These are phyloP conservation scores for Conchocele bisecta DNA, from an alignment of 2,888 invertebrate genomes.

Conservation along the genomic window DNA sequence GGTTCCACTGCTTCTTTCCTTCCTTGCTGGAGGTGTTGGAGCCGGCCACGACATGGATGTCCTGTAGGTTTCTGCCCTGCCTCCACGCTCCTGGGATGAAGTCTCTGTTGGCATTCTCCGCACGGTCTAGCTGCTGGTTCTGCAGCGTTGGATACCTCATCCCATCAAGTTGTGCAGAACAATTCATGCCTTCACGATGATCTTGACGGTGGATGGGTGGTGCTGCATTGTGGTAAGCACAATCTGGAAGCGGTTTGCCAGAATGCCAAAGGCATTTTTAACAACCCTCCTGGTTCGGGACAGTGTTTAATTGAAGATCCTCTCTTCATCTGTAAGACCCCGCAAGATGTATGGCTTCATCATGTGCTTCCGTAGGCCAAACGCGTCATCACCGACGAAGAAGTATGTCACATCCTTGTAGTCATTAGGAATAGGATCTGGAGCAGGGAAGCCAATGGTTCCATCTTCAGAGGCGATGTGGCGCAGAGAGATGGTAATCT, in stretches of 20 bases:
- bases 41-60: not conserved
- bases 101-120: conserved; percentile 3
- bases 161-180: conserved; percentile 59
- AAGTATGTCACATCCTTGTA: too few relatives aligned
- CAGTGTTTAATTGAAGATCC: too few relatives aligned
- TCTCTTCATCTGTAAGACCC: too few relatives aligned
- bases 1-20: conserved; percentile 20
- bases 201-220: conserved; percentile 22
- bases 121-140: conserved; percentile 20
- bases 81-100: conserved; percentile 14
- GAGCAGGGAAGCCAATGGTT: too few relatives aligned
- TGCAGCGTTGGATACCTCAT: conserved; percentile 10
- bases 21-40: not conserved
- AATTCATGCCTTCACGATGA: conserved; percentile 31
- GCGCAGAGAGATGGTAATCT: too few relatives aligned
- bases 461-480: too few relatives aligned
- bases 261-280: conserved; percentile 64
- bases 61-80: not conserved
- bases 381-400: too few relatives aligned
- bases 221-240: conserved; percentile 58
- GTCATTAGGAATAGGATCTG: too few relatives aligned
- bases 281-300: conserved; percentile 55
- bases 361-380: too few relatives aligned
- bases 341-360: too few relatives aligned
- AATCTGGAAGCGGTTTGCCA: conserved; percentile 54